Evolutionary conservation across 2,888 invertebrate genomes (phyloP).

Genomic region (Chelonus formosanus): DNA sequence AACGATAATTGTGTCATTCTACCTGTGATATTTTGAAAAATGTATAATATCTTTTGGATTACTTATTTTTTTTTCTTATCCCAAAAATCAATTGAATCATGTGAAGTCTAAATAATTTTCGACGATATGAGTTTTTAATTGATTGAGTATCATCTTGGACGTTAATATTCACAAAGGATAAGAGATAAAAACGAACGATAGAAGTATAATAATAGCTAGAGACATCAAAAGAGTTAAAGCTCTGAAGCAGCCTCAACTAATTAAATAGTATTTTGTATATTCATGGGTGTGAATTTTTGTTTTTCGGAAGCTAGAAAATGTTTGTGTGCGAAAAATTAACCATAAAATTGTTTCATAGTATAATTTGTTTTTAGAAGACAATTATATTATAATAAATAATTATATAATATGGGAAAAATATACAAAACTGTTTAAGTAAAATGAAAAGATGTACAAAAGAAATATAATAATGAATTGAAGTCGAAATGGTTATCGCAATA

Average conservation of each 20-base stretch:
- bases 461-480: slow-evolving; percentile 31
- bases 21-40: slow-evolving; percentile 60
- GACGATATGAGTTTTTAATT: slow-evolving; percentile 1
- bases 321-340: slow-evolving; percentile 41
- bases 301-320: slow-evolving; percentile 43
- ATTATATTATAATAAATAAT: slow-evolving; percentile 18
- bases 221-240: slow-evolving; percentile 6
- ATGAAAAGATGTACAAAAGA: slow-evolving; percentile 25
- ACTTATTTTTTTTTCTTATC: slow-evolving; percentile 22
- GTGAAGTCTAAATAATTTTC: not conserved
- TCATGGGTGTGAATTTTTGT: slow-evolving; percentile 54
- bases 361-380: slow-evolving; percentile 2
- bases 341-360: slow-evolving; percentile 14
- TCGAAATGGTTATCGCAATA: slow-evolving; percentile 38
- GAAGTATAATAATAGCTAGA: not conserved
- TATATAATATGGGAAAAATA: not conserved
- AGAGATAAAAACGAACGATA: not conserved
- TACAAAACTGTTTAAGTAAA: slow-evolving; percentile 30
- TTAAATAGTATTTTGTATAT: slow-evolving; percentile 54
- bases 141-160: slow-evolving; percentile 8
- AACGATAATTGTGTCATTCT: slow-evolving; percentile 52
- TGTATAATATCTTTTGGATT: slow-evolving; percentile 45
- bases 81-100: no score
- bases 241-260: slow-evolving; percentile 37
- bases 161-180: not conserved